phyloP scores from a whole-genome alignment of 1,140 invertebrate species.

The Drosophila santomea region DNA sequence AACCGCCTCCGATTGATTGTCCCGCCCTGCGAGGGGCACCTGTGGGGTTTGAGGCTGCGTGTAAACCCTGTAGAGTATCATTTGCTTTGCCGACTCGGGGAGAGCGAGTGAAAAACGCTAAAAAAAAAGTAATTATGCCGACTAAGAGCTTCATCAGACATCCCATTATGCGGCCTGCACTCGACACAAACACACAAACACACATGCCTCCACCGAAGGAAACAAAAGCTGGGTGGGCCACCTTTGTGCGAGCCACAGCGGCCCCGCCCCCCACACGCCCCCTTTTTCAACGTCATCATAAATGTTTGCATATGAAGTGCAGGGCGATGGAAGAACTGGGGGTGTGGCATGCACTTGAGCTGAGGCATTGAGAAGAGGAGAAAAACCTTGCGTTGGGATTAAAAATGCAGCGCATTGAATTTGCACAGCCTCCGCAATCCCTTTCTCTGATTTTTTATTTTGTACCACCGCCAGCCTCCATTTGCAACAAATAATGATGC shows the following conservation, averaged over 20 bases:
- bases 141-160: conserved; percentile 83
- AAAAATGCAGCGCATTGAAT: conserved; percentile 83
- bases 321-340: conserved; percentile 18
- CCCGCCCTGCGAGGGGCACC: conserved; percentile 7
- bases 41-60: conserved; percentile 1
- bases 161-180: conserved; percentile 81
- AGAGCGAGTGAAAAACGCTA: conserved; percentile 1
- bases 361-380: conserved; percentile 72
- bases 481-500: conserved; percentile 83
- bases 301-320: conserved; percentile 80
- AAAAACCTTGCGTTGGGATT: conserved; percentile 77
- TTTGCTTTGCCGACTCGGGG: conserved; percentile 22
- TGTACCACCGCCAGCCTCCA: conserved; percentile 19
- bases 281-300: conserved; percentile 61
- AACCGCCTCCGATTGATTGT: conserved; percentile 30
- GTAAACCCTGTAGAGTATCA: conserved; percentile 40
- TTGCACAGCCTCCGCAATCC: conserved; percentile 49
- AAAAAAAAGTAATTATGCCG: conserved; percentile 82
- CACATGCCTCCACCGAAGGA: conserved; percentile 32
- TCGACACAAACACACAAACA: conserved; percentile 52
- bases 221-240: conserved; percentile 70
- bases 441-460: not conserved
- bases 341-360: conserved; percentile 75
- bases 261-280: conserved; percentile 17
- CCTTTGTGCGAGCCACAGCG: conserved; percentile 63